These are phyloP conservation scores for Phataginus tricuspis DNA, from an alignment of 2,797 vertebrate species.

Conservation along the genomic window DNA sequence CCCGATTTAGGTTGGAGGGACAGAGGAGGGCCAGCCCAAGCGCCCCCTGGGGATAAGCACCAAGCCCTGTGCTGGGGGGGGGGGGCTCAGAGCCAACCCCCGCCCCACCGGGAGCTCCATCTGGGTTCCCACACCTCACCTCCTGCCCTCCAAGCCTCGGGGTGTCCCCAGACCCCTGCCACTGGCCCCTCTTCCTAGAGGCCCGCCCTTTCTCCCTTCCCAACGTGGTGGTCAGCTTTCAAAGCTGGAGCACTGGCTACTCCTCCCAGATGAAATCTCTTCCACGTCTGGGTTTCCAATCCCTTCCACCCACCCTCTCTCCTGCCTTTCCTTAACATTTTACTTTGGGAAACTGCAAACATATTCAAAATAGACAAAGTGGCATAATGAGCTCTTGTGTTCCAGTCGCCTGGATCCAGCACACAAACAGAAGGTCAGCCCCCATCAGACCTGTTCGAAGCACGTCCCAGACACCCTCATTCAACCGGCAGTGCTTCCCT, in stretches of 20 bases:
- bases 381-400: neutral
- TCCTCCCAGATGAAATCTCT: neutral
- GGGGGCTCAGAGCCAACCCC: neutral
- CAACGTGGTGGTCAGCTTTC: accelerated
- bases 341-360: neutral
- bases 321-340: neutral
- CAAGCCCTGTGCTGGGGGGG: accelerated
- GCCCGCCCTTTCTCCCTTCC: neutral
- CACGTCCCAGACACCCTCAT: neutral
- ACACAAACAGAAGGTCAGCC: accelerated
- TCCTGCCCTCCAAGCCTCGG: neutral
- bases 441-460: neutral
- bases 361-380: neutral
- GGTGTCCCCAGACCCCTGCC: neutral
- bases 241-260: neutral
- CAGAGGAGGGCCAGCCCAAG: accelerated
- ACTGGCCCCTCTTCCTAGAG: neutral
- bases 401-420: neutral
- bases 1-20: no score
- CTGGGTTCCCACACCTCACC: neutral
- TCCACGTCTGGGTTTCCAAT: neutral
- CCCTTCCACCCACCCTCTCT: neutral
- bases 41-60: accelerated
- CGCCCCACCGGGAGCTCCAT: accelerated
- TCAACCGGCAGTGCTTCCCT: neutral